Evolutionary conservation across 2,113 vertebrate genomes (phyloP).

Genomic region (Otus sunia): DNA sequence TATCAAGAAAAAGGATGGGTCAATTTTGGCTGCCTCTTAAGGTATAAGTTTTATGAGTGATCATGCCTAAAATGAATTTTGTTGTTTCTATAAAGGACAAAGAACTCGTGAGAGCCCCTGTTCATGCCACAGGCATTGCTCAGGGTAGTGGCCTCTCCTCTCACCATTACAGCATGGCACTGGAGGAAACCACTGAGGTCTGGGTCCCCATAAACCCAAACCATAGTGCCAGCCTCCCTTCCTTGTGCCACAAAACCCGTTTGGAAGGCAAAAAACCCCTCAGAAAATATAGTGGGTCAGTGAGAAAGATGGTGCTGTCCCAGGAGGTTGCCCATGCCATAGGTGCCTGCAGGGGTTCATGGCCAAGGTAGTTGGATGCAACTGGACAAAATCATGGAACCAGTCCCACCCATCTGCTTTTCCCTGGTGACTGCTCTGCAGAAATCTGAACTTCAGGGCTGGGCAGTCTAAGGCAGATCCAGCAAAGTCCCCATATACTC

Average conservation of each 20-base stretch:
- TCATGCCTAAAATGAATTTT: not conserved
- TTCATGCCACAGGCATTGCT: not conserved
- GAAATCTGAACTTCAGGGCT: not conserved
- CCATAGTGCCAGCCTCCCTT: not conserved
- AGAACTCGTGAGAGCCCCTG: not conserved
- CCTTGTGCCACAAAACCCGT: not conserved
- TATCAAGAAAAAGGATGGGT: not conserved
- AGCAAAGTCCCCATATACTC: not conserved
- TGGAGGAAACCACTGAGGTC: not conserved
- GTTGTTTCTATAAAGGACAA: not conserved
- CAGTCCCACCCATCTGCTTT: not conserved
- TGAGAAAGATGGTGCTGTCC: not conserved
- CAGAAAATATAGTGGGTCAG: not conserved
- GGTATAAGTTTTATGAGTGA: not conserved
- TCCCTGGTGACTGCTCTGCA: not conserved
- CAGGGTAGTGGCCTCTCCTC: not conserved
- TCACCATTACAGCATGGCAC: accelerated
- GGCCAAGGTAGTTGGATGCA: not conserved
- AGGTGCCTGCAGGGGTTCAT: not conserved
- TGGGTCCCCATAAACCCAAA: not conserved
- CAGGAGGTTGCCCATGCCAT: not conserved
- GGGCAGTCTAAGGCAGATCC: not conserved
- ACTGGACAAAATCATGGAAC: not conserved
- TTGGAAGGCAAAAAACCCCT: not conserved
- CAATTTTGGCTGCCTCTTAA: not conserved